Conservation (phyloP, 1,140 invertebrate species). For the Venturia canescens region DNA sequence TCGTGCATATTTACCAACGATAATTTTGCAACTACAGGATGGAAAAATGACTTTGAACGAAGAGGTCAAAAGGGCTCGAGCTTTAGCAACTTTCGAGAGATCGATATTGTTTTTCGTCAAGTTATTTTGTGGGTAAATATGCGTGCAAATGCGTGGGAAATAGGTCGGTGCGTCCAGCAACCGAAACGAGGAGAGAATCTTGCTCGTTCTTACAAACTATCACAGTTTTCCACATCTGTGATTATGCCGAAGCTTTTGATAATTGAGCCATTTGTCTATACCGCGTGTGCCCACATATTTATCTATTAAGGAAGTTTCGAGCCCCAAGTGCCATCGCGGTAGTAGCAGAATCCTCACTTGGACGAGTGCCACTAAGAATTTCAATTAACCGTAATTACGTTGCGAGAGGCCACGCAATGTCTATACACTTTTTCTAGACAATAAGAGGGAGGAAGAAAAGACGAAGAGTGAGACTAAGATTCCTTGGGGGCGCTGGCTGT, state of each 20-base stretch:
- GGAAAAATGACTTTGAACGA: too few species aligned
- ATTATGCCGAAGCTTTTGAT: not conserved
- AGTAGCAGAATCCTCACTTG: conserved; percentile 50
- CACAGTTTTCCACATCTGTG: not conserved
- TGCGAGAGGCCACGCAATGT: conserved; percentile 48
- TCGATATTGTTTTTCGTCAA: too few species aligned
- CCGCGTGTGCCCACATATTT: not conserved
- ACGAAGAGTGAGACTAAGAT: not conserved
- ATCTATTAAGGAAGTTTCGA: not conserved
- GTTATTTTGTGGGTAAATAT: too few species aligned
- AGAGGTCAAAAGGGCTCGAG: too few species aligned
- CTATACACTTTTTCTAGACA: conserved; percentile 4
- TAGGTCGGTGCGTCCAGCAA: too few species aligned
- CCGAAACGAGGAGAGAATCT: too few species aligned
- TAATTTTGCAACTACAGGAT: too few species aligned
- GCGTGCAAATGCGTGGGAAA: too few species aligned
- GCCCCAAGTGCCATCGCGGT: not conserved
- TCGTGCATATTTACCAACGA: too few species aligned
- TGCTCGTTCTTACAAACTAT: too few species aligned
- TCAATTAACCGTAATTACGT: conserved; percentile 75
- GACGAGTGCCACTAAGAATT: conserved; percentile 69
- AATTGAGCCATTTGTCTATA: not conserved
- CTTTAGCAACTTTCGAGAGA: too few species aligned
- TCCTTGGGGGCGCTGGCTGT: not conserved
- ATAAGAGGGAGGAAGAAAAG: not conserved